A percentile compares a stretch with the other conserved stretches of the same genome.
Evolutionary conservation across 2,888 invertebrate species (phyloP).

Genomic region (Phortica okadai): DNA sequence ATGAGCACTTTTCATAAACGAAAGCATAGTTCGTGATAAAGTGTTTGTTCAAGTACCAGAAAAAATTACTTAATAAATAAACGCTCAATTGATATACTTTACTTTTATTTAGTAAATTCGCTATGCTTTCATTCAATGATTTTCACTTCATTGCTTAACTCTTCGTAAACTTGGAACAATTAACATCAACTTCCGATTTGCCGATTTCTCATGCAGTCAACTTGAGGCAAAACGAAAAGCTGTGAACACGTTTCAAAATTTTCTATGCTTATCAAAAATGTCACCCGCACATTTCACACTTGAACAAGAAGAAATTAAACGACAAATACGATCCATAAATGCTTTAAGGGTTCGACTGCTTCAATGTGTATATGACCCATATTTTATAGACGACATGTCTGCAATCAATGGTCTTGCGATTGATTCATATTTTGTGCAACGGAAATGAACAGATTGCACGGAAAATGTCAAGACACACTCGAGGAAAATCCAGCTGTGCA

Average conservation of each 20-base stretch:
- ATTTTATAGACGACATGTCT: slow-evolving; percentile 38
- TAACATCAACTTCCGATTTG: not conserved
- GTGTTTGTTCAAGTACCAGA: not conserved
- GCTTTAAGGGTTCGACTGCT: slow-evolving; percentile 44
- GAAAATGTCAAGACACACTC: slow-evolving; percentile 45
- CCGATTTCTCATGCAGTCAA: slow-evolving; percentile 16
- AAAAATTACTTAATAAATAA: slow-evolving; percentile 28
- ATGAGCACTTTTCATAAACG: slow-evolving; percentile 10
- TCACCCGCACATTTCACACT: slow-evolving; percentile 57
- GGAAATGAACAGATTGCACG: slow-evolving; percentile 55
- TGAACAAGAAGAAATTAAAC: slow-evolving; percentile 51
- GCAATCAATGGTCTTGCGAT: slow-evolving; percentile 37
- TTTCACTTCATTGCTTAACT: not conserved
- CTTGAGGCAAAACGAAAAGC: not conserved
- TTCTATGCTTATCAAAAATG: slow-evolving; percentile 34
- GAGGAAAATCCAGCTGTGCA: slow-evolving; percentile 26
- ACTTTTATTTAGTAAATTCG: not conserved
- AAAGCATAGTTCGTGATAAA: not conserved
- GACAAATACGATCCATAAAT: slow-evolving; percentile 42
- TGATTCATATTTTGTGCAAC: slow-evolving; percentile 36
- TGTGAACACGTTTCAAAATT: slow-evolving; percentile 17
- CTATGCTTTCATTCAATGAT: not conserved
- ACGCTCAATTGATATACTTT: not conserved
- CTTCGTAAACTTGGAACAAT: not conserved
- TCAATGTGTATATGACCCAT: slow-evolving; percentile 56